Percentiles rank a stretch among this genome's conserved stretches.
Evolutionary conservation across 2,797 vertebrate species (phyloP).

Genomic region (Dicrostonyx torquatus): DNA sequence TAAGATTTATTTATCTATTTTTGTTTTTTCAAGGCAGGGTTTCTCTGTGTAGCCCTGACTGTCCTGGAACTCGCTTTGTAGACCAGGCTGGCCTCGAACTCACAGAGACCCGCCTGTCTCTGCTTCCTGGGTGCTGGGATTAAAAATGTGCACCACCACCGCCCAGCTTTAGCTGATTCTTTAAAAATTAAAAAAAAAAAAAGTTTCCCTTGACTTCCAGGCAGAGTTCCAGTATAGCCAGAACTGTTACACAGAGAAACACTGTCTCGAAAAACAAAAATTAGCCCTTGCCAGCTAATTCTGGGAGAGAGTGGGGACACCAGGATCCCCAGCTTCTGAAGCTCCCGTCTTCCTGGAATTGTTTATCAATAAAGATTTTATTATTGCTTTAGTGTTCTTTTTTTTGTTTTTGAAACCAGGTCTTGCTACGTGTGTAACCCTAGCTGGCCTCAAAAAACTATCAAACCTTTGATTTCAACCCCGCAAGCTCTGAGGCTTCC

Average conservation of each 20-base stretch:
- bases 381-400: not conserved
- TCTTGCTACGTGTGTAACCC: not conserved
- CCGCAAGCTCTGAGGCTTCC: not conserved
- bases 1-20: not conserved
- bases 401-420: not conserved
- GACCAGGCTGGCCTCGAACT: not conserved
- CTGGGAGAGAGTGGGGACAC: not conserved
- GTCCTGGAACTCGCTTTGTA: not conserved
- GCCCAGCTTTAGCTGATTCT: not conserved
- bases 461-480: not conserved
- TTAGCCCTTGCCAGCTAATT: not conserved
- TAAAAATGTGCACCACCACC: not conserved
- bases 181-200: not conserved
- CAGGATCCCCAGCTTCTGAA: not conserved
- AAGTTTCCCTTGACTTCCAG: not conserved
- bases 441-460: not conserved
- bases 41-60: not conserved
- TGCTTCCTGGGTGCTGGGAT: not conserved
- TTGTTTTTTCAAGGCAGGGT: not conserved
- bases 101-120: not conserved
- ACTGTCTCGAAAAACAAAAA: not conserved
- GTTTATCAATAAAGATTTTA: not conserved
- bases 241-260: not conserved
- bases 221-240: not conserved
- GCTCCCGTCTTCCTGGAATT: not conserved